These are phyloP conservation scores for Platysternon megacephalum DNA, from an alignment of 2,113 vertebrate species.

Conservation along the genomic window DNA sequence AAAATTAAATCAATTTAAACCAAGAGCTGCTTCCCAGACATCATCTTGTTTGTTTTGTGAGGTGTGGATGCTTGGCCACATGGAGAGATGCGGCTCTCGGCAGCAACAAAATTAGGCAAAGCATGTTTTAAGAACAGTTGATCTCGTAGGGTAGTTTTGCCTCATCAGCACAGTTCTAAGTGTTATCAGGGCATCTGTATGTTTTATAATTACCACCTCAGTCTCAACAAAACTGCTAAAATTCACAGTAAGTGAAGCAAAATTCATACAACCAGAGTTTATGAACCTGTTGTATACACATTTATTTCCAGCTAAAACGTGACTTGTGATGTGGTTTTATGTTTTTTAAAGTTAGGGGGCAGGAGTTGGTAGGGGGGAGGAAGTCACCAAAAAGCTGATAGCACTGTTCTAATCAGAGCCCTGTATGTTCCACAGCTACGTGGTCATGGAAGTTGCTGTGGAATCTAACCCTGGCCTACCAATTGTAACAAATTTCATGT, in stretches of 20 bases:
- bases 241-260: conserved; percentile 54
- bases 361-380: conserved; percentile 18
- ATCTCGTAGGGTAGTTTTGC: conserved; percentile 30
- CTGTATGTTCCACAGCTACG: background rate
- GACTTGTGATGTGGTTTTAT: background rate
- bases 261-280: background rate
- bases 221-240: conserved; percentile 31
- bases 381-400: background rate
- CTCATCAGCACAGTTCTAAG: conserved; percentile 23
- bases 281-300: conserved; percentile 50
- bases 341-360: conserved; percentile 28
- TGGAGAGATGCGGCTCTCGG: background rate
- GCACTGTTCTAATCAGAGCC: conserved; percentile 31
- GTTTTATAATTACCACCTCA: conserved; percentile 48
- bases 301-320: conserved; percentile 3
- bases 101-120: conserved; percentile 22
- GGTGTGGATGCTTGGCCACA: background rate
- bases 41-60: background rate
- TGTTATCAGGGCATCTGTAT: conserved; percentile 30
- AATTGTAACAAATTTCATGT: background rate
- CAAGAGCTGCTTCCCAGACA: background rate
- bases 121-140: conserved; percentile 4
- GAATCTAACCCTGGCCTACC: conserved; percentile 42
- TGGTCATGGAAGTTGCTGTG: conserved; percentile 31
- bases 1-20: background rate